Conservation (phyloP, 2,888 invertebrate species). For the Ectemnius continuus region DNA sequence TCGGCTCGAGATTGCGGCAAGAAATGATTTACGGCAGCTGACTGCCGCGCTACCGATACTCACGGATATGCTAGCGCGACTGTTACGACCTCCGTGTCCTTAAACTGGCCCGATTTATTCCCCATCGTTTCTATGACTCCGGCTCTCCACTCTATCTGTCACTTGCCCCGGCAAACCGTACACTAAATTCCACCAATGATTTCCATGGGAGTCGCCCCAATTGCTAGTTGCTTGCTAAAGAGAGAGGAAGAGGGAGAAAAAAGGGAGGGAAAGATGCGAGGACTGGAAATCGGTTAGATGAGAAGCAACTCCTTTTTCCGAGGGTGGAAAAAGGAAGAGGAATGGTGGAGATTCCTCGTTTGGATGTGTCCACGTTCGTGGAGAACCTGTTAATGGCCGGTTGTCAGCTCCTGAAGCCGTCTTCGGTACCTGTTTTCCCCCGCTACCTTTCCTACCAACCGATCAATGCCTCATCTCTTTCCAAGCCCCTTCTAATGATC, state of each 20-base stretch:
- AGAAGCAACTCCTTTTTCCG: constrained; percentile 6
- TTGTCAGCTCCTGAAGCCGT: constrained; percentile 32
- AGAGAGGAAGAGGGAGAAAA: too few relatives aligned
- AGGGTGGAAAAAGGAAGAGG: constrained; percentile 1
- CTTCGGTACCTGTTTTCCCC: constrained; percentile 21
- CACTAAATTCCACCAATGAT: constrained; percentile 8
- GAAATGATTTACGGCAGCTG: constrained; percentile 54
- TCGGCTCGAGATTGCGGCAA: constrained; percentile 43
- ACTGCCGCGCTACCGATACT: too few relatives aligned
- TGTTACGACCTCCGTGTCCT: too few relatives aligned
- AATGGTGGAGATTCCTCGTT: constrained; percentile 22
- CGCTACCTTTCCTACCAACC: constrained; percentile 25
- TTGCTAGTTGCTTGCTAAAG: too few relatives aligned
- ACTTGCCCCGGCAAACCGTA: neutral
- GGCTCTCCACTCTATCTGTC: too few relatives aligned
- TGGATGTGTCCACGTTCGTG: constrained; percentile 36
- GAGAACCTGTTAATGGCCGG: constrained; percentile 47
- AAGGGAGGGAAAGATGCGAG: neutral
- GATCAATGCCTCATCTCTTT: constrained; percentile 17
- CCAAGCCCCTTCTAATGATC: too few relatives aligned
- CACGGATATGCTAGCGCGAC: too few relatives aligned
- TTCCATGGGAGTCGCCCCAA: too few relatives aligned
- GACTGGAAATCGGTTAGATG: neutral
- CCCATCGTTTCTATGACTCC: too few relatives aligned
- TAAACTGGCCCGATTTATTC: too few relatives aligned